A percentile compares a stretch with the other conserved stretches of the same genome.
Evolutionary conservation across 2,888 invertebrate species (phyloP).

Genomic region (Stenolophus ochropezus): DNA sequence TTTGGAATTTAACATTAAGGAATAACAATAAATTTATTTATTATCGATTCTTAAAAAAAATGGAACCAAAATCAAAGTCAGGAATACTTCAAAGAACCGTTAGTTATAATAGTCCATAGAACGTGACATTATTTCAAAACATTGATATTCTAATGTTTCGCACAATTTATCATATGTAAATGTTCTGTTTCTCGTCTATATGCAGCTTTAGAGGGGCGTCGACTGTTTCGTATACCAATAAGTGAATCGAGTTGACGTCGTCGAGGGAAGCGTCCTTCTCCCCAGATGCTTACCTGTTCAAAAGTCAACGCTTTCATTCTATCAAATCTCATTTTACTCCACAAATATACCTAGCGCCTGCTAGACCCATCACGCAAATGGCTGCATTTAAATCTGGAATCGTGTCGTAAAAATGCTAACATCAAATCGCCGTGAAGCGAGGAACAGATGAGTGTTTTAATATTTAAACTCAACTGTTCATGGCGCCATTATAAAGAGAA

Average conservation of each 20-base stretch:
- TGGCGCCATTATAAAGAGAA: not conserved
- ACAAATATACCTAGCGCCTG: constrained; percentile 7
- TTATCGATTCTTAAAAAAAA: too few relatives aligned
- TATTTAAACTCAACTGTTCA: not conserved
- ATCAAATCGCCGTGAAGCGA: not conserved
- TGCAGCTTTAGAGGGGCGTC: not conserved
- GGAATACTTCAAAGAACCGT: too few relatives aligned
- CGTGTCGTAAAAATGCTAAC: not conserved
- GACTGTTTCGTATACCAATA: constrained; percentile 37
- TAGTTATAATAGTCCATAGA: too few relatives aligned
- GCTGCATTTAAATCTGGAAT: not conserved
- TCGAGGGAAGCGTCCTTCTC: constrained; percentile 9
- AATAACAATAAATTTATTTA: too few relatives aligned
- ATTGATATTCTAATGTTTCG: too few relatives aligned
- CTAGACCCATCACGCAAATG: not conserved
- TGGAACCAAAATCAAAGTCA: too few relatives aligned
- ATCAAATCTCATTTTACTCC: constrained; percentile 21
- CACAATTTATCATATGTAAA: too few relatives aligned
- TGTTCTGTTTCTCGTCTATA: not conserved
- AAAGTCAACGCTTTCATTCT: constrained; percentile 40
- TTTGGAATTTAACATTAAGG: too few relatives aligned
- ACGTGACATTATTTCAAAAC: too few relatives aligned
- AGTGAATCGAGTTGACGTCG: constrained; percentile 30
- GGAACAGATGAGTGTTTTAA: not conserved
- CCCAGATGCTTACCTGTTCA: constrained; percentile 15